These are phyloP conservation scores for Danionella dracula DNA, from an alignment of 2,797 vertebrate species.

Conservation along the genomic window DNA sequence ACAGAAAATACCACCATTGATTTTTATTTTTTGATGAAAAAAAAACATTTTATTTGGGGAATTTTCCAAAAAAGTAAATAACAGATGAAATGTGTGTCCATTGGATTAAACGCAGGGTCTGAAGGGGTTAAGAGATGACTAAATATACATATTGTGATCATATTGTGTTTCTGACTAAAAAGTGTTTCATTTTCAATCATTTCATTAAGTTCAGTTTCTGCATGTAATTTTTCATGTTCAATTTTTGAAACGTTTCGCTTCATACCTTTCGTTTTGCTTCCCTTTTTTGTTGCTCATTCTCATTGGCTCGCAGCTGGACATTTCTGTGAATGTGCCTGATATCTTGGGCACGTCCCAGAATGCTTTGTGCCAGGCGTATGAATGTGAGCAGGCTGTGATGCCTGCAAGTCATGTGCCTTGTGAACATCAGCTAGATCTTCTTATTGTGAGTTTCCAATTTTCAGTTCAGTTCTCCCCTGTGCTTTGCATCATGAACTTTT, in stretches of 20 bases:
- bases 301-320: constrained; percentile 76
- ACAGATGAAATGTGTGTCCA: too few relatives aligned
- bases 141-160: too few relatives aligned
- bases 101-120: too few relatives aligned
- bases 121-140: too few relatives aligned
- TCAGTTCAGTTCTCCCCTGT: background rate
- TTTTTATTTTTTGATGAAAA: too few relatives aligned
- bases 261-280: constrained; percentile 11
- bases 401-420: constrained; percentile 54
- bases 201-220: constrained; percentile 31
- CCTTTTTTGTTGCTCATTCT: constrained; percentile 5
- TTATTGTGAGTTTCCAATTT: constrained; percentile 67
- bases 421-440: constrained; percentile 73
- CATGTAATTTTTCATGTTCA: constrained; percentile 54
- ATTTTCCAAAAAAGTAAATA: too few relatives aligned
- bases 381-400: constrained; percentile 54
- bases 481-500: background rate
- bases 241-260: too few relatives aligned
- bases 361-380: constrained; percentile 55
- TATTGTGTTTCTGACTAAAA: too few relatives aligned
- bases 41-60: too few relatives aligned
- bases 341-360: constrained; percentile 66
- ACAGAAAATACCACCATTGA: too few relatives aligned
- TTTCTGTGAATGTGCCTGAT: constrained; percentile 76
- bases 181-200: too few relatives aligned